These are phyloP conservation scores for Diarsia brunnea DNA, from an alignment of 2,888 invertebrate species.

Conservation along the genomic window DNA sequence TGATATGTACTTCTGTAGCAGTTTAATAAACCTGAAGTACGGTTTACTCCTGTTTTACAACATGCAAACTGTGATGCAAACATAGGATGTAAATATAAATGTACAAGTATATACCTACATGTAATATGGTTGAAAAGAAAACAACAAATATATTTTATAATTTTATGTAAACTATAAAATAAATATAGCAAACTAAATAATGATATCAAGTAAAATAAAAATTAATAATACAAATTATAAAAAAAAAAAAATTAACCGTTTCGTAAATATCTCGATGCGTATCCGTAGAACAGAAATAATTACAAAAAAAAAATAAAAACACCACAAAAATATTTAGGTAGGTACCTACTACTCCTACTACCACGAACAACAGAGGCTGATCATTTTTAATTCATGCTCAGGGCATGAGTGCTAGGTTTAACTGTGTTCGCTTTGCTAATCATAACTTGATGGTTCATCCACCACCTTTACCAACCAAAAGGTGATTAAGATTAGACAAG, in stretches of 20 bases:
- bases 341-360: not conserved
- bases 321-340: not conserved
- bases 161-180: not conserved
- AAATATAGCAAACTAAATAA: not conserved
- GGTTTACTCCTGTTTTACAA: not conserved
- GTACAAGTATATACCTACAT: not conserved
- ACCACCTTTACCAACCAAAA: not conserved
- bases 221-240: not conserved
- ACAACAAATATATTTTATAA: not conserved
- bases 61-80: too few relatives aligned
- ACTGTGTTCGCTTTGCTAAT: too few relatives aligned
- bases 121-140: not conserved
- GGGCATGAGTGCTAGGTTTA: too few relatives aligned
- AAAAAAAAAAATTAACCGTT: not conserved
- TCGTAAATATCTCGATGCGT: not conserved
- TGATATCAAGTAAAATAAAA: too few relatives aligned
- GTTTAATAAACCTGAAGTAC: not conserved
- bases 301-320: not conserved
- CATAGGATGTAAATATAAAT: too few relatives aligned
- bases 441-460: not conserved
- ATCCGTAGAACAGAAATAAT: not conserved
- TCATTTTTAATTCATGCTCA: not conserved
- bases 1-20: not conserved
- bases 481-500: not conserved
- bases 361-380: not conserved